Base-by-base conservation (phyloP, 2,888 invertebrate genomes). In the Tachina lurida region DNA sequence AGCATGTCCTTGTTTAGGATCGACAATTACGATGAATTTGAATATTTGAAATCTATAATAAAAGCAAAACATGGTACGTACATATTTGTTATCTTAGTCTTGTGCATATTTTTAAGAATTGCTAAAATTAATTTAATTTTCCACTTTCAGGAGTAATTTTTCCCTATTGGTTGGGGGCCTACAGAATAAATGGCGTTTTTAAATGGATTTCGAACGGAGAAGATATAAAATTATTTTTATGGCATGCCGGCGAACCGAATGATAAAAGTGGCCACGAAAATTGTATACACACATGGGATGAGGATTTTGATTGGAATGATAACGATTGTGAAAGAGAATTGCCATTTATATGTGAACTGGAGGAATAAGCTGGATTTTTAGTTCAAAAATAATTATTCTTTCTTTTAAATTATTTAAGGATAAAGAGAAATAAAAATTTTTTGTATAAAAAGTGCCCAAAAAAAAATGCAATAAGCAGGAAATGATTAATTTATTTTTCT, bases 221-320 rank as follows among this genome's bases (percentile, higher is more conserved):
- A 17, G 43, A 71, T 71, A 39, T 84, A 12, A 80, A 76, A 65
- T 22, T 67, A 10, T 84, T 84, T 67, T 19, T 71, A 1, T 84
- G 84, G 84, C 84, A 84, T 80, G 75, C 68, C 0, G 84, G 80
- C 0, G 84, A 84, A 45, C 84, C 84, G 10, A 84, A 84, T 47
- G 71, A 84, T 9, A 80, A 65, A 49, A 80, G 80, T 56, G 84
- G 80, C 17, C 9, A 80, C 15, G 84, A 84, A 10, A 81, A 77
- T 17, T 84, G 84, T 22, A 84, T 84, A 10, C 84, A 84, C 15
- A 84, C 84, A 0, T 84, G 84, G 84, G 76, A 81, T 12, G 56
- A 84, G 10, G 10, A 15, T 39, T 84, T 84, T 17, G 84, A 84
- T 63, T 84, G 84, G 84, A 84, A 81, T 62, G 81, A 84, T 62